Percentiles rank a stretch among this genome's conserved stretches.
Conservation (phyloP, 2,888 invertebrate species). For the Lochmaea crataegi region DNA sequence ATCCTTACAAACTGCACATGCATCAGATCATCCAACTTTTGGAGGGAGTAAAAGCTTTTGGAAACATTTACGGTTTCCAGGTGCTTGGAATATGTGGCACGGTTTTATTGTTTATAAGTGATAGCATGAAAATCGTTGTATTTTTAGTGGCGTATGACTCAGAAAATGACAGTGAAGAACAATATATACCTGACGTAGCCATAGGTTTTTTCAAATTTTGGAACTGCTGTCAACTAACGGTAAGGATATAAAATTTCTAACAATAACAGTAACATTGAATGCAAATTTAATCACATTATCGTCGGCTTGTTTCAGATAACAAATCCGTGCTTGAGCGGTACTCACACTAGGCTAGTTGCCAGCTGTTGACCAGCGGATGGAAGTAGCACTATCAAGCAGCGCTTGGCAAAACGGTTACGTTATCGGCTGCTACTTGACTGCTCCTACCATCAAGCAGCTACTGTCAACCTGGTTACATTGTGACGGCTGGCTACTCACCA, state of each 20-base stretch:
- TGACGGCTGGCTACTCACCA: no score
- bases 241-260: conserved; percentile 1
- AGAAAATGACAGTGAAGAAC: neutral
- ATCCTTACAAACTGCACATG: neutral
- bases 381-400: no score
- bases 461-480: no score
- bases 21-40: conserved; percentile 17
- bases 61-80: conserved; percentile 40
- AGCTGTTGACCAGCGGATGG: no score
- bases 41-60: conserved; percentile 33
- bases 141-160: conserved; percentile 10
- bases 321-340: no score
- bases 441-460: no score
- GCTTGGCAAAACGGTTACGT: no score
- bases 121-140: conserved; percentile 27
- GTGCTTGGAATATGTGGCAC: conserved; percentile 35
- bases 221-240: conserved; percentile 26
- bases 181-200: neutral
- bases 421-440: no score
- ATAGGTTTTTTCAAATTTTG: conserved; percentile 22
- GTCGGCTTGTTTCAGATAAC: no score
- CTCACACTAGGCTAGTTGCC: no score
- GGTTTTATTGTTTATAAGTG: conserved; percentile 31
- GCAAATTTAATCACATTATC: neutral
- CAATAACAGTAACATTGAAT: neutral